Base-by-base conservation (phyloP, 2,113 vertebrate genomes). In the Paramisgurnus dabryanus region DNA sequence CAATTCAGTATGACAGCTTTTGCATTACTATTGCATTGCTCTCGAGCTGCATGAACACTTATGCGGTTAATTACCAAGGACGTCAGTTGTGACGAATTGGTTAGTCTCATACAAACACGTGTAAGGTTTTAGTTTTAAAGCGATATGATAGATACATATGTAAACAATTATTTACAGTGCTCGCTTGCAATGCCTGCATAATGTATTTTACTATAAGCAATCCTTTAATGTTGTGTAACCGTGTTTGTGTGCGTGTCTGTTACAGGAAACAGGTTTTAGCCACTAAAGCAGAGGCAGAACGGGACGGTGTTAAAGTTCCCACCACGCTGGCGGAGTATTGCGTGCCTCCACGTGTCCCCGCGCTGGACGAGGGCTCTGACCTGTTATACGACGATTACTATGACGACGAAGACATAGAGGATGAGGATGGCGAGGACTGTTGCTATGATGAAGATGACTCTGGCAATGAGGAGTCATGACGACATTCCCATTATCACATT, bases 301-400 rank as follows among this genome's bases (percentile, higher is more conserved):
- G 95, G 1, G 97, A 99, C 0, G 96, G 97, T 0, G 97, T 99
- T 75, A 98, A 97, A 89, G 97, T 99, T 7, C 97, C 97, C 83
- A 99, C 95, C 80, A 99, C 98, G 0, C 90, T 99, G 90, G 98
- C 98, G 0, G 97, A 99, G 88, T 99, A 99, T 87, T 99, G 97
- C 0, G 93, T 99, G 82, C 96, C 96, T 87, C 98, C 95, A 8
- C 96, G 95, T 43, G 96, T 94, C 2, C 96, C 97, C 0, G 90
- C 92, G 55, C 92, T 94, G 0, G 97, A 98, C 1, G 96, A 98
- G 86, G 96, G 96, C 86, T 96, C 96, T 0, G 97, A 98, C 87
- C 95, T 98, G 76, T 96, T 98, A 90, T 99, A 98, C 1, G 97
- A 98, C 4, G 95, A 98, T 88, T 96, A 97, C 88, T 98, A 97